A percentile compares a stretch with the other conserved stretches of the same genome.
These are phyloP conservation scores for Tauraco hartlaubi DNA, from an alignment of 2,797 vertebrate species.

Conservation along the genomic window DNA sequence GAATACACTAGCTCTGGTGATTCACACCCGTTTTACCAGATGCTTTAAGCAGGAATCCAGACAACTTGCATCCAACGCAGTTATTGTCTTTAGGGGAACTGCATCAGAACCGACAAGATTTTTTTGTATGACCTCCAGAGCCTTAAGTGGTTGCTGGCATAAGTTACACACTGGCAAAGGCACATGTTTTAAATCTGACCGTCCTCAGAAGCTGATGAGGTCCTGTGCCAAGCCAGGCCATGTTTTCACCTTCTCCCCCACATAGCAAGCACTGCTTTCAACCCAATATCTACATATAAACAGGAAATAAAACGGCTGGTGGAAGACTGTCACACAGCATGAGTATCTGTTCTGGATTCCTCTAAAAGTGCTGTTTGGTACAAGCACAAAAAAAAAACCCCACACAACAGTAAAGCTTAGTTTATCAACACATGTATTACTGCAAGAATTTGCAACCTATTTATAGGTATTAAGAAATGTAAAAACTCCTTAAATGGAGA, in stretches of 20 bases:
- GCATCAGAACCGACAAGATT: background rate
- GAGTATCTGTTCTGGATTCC: background rate
- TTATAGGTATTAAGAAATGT: background rate
- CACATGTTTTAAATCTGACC: background rate
- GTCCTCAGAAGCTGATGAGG: background rate
- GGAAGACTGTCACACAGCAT: background rate
- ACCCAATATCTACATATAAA: background rate
- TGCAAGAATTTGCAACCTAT: background rate
- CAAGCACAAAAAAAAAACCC: background rate
- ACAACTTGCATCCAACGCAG: background rate
- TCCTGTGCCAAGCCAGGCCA: background rate
- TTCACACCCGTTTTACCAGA: background rate
- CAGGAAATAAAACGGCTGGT: background rate
- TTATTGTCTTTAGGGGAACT: background rate
- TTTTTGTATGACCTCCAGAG: constrained; percentile 11
- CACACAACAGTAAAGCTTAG: background rate
- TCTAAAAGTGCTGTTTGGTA: background rate
- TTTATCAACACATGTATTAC: background rate
- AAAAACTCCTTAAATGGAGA: background rate
- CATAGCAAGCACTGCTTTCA: background rate
- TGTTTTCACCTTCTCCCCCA: background rate
- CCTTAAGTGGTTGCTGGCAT: background rate
- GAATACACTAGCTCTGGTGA: background rate
- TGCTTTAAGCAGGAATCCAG: background rate
- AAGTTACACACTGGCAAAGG: background rate